Base-by-base conservation (phyloP, 1,140 invertebrate genomes). In the Battus philenor region DNA sequence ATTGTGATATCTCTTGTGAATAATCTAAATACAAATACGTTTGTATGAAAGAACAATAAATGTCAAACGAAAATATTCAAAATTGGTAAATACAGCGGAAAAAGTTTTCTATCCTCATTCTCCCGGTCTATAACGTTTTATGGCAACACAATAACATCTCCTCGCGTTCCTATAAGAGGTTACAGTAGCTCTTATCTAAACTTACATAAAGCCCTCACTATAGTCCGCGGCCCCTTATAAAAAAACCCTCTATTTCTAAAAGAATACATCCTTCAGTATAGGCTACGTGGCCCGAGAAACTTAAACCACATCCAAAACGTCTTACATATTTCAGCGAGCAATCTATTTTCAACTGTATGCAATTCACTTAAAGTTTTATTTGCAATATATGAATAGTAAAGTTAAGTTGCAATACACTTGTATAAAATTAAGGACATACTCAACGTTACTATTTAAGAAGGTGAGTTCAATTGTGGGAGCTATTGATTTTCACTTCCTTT, bases 401-500 rank as follows among this genome's bases (percentile, higher is more conserved):
- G 12, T 44, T 44, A 53, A 29, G 33, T 10, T 16, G 18, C 2
- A n/a, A 17, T 47, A 44, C 26, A 44, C 29, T 59, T 11, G 50
- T 38, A 27, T 41, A 29, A 52, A 58, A 60, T 59, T 59, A 58
- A 61, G 50, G 54, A 60, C 59, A 59, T 60, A n/a, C 59, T 69
- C 54, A 47, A 59, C 47, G 39, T 26, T 34, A 44, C 50, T 61
- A 57, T 56, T 63, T 55, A 59, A 65, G 47, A 54, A 58, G 57
- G 61, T 55, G 41, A 51, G 44, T 48, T 60, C 56, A 32, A 32
- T 44, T 22, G 34, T 34, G 65, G 45, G 54, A 47, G 20, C 69
- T 68, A 70, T 73, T 70, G 69, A 68, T 73, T 73, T 73, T 65
- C 61, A 66, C 67, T 68, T 63, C 59, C n/a, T 57, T 58, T 45